Base-by-base conservation (phyloP, 2,113 vertebrate species). In the Trachemys scripta region DNA sequence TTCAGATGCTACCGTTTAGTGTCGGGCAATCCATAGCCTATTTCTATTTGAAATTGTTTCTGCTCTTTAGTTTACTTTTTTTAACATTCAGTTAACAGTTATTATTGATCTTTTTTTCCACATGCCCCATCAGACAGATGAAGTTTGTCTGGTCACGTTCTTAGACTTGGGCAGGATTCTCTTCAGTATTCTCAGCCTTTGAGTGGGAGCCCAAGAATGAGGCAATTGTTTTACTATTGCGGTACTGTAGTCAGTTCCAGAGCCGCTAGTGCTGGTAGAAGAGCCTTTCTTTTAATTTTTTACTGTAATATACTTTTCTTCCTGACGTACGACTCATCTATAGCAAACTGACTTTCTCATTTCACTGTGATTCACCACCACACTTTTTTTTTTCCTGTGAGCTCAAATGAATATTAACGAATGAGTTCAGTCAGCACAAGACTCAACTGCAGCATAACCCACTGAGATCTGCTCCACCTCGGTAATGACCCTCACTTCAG, bases 171-270 rank as follows among this genome's bases (percentile, higher is more conserved):
- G 85, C 54, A 87, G 62, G 27, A 62, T 82, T 59, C 81, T 90
- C 16, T 59, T 82, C 81, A 91, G 81, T 82, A 79, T 12, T 47
- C 25, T 78, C 42, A 53, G 27, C 50, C 31, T 85, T 82, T 94
- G 82, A 59, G 49, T 11, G 25, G 84, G 75, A 87, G 75, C 38
- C 90, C 90, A 88, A 94, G 57, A 94, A 42, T n/a, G 84, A 95
- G 88, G 88, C 82, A 87, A 92, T 87, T 95, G 89, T 93, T 96
- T 93, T 96, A 93, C 94, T 96, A 5, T 75, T 88, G 1, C 13
- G 10, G 97, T 54, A 8, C 53, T 54, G 19, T 97, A 98, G 94
- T 98, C 98, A 98, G 95, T 95, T 94, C 38, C 96, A 97, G 98
- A 97, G 85, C 91, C 87, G 91, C 80, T 86, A 54, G 62, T 86